Conservation (phyloP, 1,140 invertebrate species). For the Bradysia coprophila region DNA sequence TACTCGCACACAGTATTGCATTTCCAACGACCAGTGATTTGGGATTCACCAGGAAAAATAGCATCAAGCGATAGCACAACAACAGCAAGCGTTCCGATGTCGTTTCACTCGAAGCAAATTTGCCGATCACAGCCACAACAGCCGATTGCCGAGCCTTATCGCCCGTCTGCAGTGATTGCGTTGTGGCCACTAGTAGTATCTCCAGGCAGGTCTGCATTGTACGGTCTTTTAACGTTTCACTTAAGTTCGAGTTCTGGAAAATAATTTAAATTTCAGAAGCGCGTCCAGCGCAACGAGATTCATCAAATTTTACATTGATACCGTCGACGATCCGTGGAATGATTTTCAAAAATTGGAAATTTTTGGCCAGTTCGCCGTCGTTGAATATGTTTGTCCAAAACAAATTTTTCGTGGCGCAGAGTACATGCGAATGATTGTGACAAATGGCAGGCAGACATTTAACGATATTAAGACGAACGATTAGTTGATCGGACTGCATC, state of each 20-base stretch:
- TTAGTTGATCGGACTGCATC: too few species aligned
- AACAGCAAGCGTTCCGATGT: conserved; percentile 27
- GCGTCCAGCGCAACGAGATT: neutral
- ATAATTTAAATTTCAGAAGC: neutral
- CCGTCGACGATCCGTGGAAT: neutral
- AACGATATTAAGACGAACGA: too few species aligned
- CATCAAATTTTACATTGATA: neutral
- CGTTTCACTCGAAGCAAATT: conserved; percentile 24
- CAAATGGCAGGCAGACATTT: too few species aligned
- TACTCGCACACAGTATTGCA: conserved; percentile 33
- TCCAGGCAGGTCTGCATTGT: neutral
- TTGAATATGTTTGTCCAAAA: too few species aligned
- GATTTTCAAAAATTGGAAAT: too few species aligned
- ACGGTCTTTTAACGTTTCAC: neutral
- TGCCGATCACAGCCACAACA: conserved; percentile 15
- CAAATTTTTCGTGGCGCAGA: too few species aligned
- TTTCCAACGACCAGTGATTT: conserved; percentile 38
- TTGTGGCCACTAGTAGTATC: neutral
- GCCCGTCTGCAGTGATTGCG: neutral
- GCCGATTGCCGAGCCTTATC: neutral
- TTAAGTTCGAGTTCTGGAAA: neutral
- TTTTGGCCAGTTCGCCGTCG: too few species aligned
- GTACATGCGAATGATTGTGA: too few species aligned
- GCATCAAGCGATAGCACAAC: conserved; percentile 33
- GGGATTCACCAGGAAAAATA: conserved; percentile 43